Evolutionary conservation across 2,797 vertebrate species (phyloP).

Genomic region (Catamblyrhynchus diadema): DNA sequence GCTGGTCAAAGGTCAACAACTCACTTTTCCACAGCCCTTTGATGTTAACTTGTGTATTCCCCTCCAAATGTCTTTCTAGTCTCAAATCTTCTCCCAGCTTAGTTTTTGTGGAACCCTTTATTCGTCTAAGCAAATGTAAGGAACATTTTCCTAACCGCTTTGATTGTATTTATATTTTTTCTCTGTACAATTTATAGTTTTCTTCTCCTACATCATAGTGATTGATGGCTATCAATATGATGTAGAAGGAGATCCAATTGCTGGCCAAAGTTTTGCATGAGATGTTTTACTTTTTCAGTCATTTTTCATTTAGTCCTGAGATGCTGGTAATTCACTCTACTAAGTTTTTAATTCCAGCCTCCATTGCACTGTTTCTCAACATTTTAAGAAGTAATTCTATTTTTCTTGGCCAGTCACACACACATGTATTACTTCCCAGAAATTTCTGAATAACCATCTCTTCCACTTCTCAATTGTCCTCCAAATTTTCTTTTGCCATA

Average conservation of each 20-base stretch:
- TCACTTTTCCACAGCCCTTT: rapidly evolving
- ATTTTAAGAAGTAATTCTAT: not conserved
- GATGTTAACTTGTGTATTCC: not conserved
- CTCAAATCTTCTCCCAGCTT: not conserved
- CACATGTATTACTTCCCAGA: not conserved
- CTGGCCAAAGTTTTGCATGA: not conserved
- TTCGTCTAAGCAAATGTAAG: not conserved
- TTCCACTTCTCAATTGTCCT: not conserved
- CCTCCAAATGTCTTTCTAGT: not conserved
- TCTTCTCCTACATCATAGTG: not conserved
- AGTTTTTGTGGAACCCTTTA: not conserved
- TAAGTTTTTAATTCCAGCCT: not conserved
- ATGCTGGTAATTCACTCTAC: not conserved
- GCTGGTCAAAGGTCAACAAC: not conserved
- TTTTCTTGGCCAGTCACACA: not conserved
- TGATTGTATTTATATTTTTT: not conserved
- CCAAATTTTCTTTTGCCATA: not conserved
- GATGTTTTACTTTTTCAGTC: not conserved
- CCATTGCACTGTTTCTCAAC: not conserved
- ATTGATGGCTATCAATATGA: not conserved
- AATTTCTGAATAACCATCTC: not conserved
- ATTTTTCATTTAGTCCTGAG: not conserved
- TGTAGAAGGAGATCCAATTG: not conserved
- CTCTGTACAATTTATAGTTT: not conserved
- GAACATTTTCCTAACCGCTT: not conserved